A percentile compares a stretch with the other conserved stretches of the same genome.
These are phyloP conservation scores for Anoura caudifer DNA, from an alignment of 2,113 vertebrate species.

Conservation along the genomic window DNA sequence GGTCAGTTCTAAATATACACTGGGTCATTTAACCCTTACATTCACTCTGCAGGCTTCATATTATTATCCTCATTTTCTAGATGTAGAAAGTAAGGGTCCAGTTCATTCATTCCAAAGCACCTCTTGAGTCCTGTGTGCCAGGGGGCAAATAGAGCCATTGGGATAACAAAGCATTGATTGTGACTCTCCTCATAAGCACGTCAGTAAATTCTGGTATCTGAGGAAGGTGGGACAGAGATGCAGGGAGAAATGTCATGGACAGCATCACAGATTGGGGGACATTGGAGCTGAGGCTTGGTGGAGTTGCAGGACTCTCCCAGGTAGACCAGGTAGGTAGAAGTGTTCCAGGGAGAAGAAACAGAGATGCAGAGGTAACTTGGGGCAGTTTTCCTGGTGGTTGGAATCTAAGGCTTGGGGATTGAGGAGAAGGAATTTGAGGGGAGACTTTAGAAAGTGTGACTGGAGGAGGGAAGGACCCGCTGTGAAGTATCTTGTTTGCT, in stretches of 20 bases:
- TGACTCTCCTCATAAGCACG: not conserved
- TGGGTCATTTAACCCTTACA: not conserved
- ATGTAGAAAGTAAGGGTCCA: conserved; percentile 22
- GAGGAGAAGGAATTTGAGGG: not conserved
- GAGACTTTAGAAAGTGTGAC: not conserved
- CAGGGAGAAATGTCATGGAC: not conserved
- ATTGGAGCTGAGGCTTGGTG: not conserved
- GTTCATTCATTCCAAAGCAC: not conserved
- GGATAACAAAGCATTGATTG: not conserved
- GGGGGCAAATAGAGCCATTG: not conserved
- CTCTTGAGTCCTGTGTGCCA: not conserved
- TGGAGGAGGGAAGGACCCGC: not conserved
- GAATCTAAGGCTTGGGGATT: not conserved
- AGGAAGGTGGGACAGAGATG: not conserved
- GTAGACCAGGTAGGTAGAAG: not conserved
- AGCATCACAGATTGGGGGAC: not conserved
- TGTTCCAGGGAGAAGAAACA: not conserved
- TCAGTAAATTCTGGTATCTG: not conserved
- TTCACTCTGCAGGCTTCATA: not conserved
- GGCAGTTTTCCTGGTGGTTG: not conserved
- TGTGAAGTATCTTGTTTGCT: not conserved
- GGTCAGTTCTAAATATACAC: not conserved
- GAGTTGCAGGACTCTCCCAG: not conserved
- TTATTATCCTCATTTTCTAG: not conserved
- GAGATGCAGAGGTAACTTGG: not conserved